A percentile compares a stretch with the other conserved stretches of the same genome.
phyloP scores from a whole-genome alignment of 1,140 invertebrate genomes.

The Drosophila orena region DNA sequence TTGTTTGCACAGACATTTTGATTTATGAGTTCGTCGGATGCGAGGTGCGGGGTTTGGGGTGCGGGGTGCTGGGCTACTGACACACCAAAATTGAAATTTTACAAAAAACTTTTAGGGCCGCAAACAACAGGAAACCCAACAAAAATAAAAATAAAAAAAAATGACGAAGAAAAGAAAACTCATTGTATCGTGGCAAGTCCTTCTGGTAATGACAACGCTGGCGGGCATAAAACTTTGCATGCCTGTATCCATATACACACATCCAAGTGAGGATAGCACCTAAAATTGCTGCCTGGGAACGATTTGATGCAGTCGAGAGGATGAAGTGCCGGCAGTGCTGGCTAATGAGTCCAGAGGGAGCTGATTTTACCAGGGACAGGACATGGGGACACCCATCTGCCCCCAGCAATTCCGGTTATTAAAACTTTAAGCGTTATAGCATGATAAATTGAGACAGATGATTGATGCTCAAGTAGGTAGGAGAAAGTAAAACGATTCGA shows the following conservation, averaged over 20 bases:
- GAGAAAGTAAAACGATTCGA: neutral
- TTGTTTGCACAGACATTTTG: slow-evolving; percentile 78
- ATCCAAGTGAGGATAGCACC: slow-evolving; percentile 35
- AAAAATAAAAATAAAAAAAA: slow-evolving; percentile 1
- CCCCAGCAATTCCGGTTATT: slow-evolving; percentile 54
- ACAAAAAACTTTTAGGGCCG: slow-evolving; percentile 58
- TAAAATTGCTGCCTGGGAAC: slow-evolving; percentile 60
- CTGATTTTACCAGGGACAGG: slow-evolving; percentile 5
- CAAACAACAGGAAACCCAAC: slow-evolving; percentile 43
- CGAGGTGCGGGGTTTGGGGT: slow-evolving; percentile 1
- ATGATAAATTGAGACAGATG: slow-evolving; percentile 55
- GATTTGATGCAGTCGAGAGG: slow-evolving; percentile 51
- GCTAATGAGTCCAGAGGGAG: slow-evolving; percentile 62
- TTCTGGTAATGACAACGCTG: slow-evolving; percentile 67
- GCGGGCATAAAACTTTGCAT: slow-evolving; percentile 60
- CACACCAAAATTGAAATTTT: slow-evolving; percentile 72
- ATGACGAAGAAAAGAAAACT: slow-evolving; percentile 22
- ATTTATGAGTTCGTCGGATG: slow-evolving; percentile 69
- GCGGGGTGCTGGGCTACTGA: neutral
- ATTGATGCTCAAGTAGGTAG: slow-evolving; percentile 39
- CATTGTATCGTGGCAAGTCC: slow-evolving; percentile 40
- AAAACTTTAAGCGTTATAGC: slow-evolving; percentile 58
- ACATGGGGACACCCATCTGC: slow-evolving; percentile 29
- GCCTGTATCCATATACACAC: slow-evolving; percentile 34
- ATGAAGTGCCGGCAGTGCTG: slow-evolving; percentile 35